Evolutionary conservation across 2,113 vertebrate genomes (phyloP), one percentile per base, ranked within the genome.

Genomic region (Callithrix jacchus): DNA sequence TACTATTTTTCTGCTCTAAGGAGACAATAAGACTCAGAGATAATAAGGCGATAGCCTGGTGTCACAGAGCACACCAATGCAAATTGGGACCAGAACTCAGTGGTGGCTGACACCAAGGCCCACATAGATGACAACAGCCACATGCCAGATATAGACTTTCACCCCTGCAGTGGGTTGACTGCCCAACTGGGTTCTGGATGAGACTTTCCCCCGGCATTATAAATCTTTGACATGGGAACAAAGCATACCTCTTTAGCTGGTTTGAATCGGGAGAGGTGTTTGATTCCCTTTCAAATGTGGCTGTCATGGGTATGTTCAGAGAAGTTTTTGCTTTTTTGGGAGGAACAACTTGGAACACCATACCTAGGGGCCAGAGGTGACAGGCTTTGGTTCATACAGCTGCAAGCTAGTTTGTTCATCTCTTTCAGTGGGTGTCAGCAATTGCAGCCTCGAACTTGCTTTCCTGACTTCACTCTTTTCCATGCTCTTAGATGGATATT

Each of bases 281-380:
- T 79, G 23, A 88, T 96, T 83, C 64, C 89, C 88, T 93, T 87
- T 86, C 95, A 58, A 21, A 85, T 47, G n/a, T 70, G 76, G 74
- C 17, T 71, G 56, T 49, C 71, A 89, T 4, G 10, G 70, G 35
- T 30, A 30, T 30, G 18, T 54, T 87, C 70, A 18, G 20, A 95
- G 77, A 89, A 45, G 37, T 37, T 10, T 92, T 35, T 32, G 20
- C 0, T 89, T 5, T 96, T 96, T 81, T 12, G 25, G 82, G 40
- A 40, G 32, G 58, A 73, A 18, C 87, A 25, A 42, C 32, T 95
- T 81, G 32, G 49, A 93, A 86, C 40, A 35, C 37, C 21, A 79
- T 74, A n/a, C 35, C 64, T 56, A 37, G 30, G 11, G 73, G 17
- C 35, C 32, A 20, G 70, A 0, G 0, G 49, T 27, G 64, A 25